Evolutionary conservation across 2,113 vertebrate species (phyloP).

Genomic region (Colinus virginianus): DNA sequence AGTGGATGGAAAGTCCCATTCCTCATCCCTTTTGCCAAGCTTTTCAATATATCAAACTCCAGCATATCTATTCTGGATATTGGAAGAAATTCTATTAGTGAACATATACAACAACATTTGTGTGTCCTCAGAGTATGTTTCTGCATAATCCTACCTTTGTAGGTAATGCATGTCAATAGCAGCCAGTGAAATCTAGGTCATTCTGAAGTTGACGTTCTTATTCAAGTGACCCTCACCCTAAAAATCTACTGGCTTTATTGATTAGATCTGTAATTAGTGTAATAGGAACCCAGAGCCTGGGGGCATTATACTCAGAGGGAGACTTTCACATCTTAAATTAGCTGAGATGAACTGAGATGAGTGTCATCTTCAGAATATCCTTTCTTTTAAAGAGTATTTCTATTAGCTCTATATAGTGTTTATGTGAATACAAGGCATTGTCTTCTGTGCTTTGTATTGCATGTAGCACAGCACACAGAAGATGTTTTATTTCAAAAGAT

Average conservation of each 20-base stretch:
- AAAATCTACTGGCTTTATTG: not conserved
- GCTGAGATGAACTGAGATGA: not conserved
- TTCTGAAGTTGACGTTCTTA: not conserved
- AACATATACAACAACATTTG: not conserved
- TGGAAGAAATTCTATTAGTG: not conserved
- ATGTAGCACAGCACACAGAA: not conserved
- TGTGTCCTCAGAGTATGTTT: not conserved
- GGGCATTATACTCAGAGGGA: not conserved
- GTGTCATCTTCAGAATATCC: not conserved
- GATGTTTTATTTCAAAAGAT: not conserved
- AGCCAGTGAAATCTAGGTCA: not conserved
- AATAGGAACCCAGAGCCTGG: not conserved
- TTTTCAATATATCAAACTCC: not conserved
- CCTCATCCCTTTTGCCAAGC: not conserved
- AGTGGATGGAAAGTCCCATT: not conserved
- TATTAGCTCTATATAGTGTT: not conserved
- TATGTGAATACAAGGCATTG: not conserved
- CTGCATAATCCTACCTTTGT: not conserved
- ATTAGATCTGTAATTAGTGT: conserved; percentile 21
- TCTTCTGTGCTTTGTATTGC: not conserved
- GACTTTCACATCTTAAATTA: conserved; percentile 1
- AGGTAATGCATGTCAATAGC: not conserved
- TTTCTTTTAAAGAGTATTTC: not conserved
- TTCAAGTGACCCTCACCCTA: conserved; percentile 4
- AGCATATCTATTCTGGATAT: not conserved